Evolutionary conservation across 1,140 invertebrate genomes (phyloP), one percentile per base, ranked within the genome.

Genomic region (Platyscapa corneri): DNA sequence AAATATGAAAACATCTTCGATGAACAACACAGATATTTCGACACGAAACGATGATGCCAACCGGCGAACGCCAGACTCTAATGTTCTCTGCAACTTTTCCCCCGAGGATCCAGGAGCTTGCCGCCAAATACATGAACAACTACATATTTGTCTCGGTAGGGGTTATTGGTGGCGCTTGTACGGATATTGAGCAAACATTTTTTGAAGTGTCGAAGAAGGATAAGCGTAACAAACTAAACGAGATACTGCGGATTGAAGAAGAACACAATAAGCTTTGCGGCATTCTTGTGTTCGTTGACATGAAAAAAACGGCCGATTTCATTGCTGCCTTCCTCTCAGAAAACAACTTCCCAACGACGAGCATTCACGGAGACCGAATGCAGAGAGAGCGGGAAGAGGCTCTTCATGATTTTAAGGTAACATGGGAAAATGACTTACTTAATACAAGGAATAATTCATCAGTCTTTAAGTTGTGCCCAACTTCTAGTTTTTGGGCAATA

Each of bases 81-180:
- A 98, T 99, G 97, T 99, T 99, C 89, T 98, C 97, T 3, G 98
- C 98, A 0, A 99, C 98, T 0, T 99, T 98, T 89, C 97, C 97
- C 0, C 94, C 95, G 78, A 96, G 97, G 86, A 96, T 98, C 49
- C 97, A 98, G 91, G 93, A 94, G 37, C 90, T 98, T 46, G 97
- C 97, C 0, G 94, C 94, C 0, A 94, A 95, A 83, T 98, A 97
- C 89, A 92, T 98, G 0, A 94, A 95, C 56, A 56, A 98, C 88
- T 98, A 98, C 89, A 88, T 98, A 1, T 99, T 98, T 88, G 93
- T 98, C 0, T 94, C 96, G 5, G 96, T 98, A 56, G 98, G 98
- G 30, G 95, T 97, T 2, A 95, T 99, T 0, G 98, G 98, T 0
- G 97, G 97, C 34, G 98, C 98, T 6, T 98, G 97, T 89, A 93